These are phyloP conservation scores for Heteropelma amictum DNA, from an alignment of 2,888 invertebrate species.

Conservation along the genomic window DNA sequence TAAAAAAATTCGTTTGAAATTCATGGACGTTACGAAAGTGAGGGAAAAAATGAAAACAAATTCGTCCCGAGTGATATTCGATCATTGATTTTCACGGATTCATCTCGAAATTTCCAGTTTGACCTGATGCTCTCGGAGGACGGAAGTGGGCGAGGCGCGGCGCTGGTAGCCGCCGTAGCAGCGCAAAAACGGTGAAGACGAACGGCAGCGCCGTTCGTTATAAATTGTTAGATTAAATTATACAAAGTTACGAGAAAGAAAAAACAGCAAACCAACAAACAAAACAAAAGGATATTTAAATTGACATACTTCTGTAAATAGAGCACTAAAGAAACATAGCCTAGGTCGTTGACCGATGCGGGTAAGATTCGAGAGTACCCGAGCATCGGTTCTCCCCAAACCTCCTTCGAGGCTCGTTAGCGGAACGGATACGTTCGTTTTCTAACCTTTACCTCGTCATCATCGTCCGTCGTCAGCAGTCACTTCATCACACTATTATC, in stretches of 20 bases:
- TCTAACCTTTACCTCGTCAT: constrained; percentile 23
- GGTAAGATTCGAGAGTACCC: constrained; percentile 47
- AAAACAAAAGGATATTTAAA: constrained; percentile 39
- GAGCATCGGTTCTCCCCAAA: neutral
- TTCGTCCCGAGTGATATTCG: neutral
- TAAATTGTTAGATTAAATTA: constrained; percentile 67
- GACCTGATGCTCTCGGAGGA: constrained; percentile 97
- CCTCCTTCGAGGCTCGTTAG: constrained; percentile 11
- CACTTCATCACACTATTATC: neutral
- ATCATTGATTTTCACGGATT: constrained; percentile 10
- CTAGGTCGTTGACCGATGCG: constrained; percentile 62
- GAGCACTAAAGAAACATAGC: constrained; percentile 69
- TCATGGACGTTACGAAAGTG: too few relatives aligned
- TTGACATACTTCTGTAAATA: constrained; percentile 70
- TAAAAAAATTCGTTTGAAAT: neutral
- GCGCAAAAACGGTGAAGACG: constrained; percentile 81
- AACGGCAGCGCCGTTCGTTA: constrained; percentile 57
- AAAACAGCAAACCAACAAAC: constrained; percentile 42
- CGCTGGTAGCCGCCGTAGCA: constrained; percentile 96
- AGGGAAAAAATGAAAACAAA: too few relatives aligned
- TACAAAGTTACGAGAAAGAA: constrained; percentile 56
- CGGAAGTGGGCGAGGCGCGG: constrained; percentile 97
- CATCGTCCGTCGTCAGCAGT: constrained; percentile 10
- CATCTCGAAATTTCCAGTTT: too few relatives aligned
- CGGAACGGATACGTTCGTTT: constrained; percentile 47